These are phyloP conservation scores for Myathropa florea DNA, from an alignment of 2,888 invertebrate genomes.

Conservation along the genomic window DNA sequence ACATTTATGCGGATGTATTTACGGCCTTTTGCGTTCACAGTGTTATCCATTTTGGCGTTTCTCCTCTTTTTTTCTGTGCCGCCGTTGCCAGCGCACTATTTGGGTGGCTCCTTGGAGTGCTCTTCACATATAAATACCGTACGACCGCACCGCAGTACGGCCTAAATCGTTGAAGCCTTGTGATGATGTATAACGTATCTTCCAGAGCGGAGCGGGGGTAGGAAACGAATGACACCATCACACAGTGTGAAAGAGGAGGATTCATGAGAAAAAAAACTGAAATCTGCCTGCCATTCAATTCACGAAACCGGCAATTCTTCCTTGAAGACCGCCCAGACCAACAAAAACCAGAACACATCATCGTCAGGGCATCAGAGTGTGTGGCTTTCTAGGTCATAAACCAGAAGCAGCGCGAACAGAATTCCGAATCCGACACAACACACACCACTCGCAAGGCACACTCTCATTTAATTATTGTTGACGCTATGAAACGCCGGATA, in stretches of 20 bases:
- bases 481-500: slow-evolving; percentile 34
- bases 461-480: slow-evolving; percentile 38
- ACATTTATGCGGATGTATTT: slow-evolving; percentile 47
- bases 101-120: background rate
- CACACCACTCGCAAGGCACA: background rate
- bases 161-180: slow-evolving; percentile 22
- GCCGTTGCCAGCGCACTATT: background rate
- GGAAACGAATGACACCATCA: no score
- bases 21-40: slow-evolving; percentile 16
- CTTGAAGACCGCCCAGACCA: slow-evolving; percentile 25
- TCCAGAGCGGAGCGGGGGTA: background rate
- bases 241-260: no score
- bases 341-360: slow-evolving; percentile 35
- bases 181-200: background rate
- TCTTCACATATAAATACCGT: slow-evolving; percentile 21
- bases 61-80: no score
- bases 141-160: slow-evolving; percentile 3
- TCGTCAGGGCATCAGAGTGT: slow-evolving; percentile 12
- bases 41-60: slow-evolving; percentile 19
- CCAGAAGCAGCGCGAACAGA: background rate
- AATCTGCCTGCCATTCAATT: slow-evolving; percentile 41
- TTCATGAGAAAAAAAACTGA: no score
- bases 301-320: slow-evolving; percentile 47
- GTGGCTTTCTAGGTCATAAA: slow-evolving; percentile 52
- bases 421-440: background rate